A percentile compares a stretch with the other conserved stretches of the same genome.
Conservation (phyloP, 2,113 vertebrate species). For the Alligator mississippiensis region DNA sequence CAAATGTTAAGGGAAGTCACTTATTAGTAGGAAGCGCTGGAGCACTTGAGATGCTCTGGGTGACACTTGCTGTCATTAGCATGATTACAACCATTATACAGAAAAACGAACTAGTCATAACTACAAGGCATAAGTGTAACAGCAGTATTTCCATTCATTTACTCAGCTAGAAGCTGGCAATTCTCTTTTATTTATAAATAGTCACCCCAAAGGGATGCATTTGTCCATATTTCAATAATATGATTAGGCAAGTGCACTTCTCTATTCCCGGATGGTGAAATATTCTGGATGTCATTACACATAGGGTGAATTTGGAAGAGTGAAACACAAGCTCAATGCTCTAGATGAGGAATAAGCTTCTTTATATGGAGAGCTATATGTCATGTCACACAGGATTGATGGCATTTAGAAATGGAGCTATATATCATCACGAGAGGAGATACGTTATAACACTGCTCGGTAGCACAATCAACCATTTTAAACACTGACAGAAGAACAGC, state of each 20-base stretch:
- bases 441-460: not conserved
- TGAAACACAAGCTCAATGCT: not conserved
- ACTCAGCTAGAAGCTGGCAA: not conserved
- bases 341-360: not conserved
- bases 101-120: not conserved
- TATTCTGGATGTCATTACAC: too few relatives aligned
- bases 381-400: rapidly evolving
- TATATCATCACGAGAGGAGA: not conserved
- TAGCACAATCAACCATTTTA: rapidly evolving
- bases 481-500: not conserved
- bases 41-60: not conserved
- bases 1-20: not conserved
- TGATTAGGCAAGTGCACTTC: too few relatives aligned
- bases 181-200: not conserved
- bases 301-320: not conserved
- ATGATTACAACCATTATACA: not conserved
- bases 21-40: constrained; percentile 24
- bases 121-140: not conserved
- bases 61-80: constrained; percentile 1
- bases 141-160: not conserved
- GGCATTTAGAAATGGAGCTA: not conserved
- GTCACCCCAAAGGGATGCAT: not conserved
- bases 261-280: too few relatives aligned
- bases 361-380: rapidly evolving
- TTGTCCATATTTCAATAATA: too few relatives aligned